A percentile compares a stretch with the other conserved stretches of the same genome.
These are phyloP conservation scores for Mormoops blainvillei DNA, from an alignment of 2,113 vertebrate species.

Conservation along the genomic window DNA sequence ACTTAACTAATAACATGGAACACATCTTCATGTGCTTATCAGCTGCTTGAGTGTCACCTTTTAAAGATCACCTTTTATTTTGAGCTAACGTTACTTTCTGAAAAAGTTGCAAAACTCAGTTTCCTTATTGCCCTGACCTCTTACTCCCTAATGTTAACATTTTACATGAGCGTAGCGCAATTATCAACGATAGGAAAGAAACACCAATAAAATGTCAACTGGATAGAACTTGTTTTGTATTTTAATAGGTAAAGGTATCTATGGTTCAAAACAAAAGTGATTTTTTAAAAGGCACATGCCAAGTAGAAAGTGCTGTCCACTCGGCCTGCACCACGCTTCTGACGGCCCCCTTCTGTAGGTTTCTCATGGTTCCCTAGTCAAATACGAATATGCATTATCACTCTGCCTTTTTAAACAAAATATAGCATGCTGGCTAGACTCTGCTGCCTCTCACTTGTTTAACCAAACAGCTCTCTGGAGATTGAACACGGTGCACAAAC, in stretches of 20 bases:
- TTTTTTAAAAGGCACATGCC: accelerated
- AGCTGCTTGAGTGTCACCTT: too few relatives aligned
- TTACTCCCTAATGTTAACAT: too few relatives aligned
- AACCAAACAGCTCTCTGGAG: neutral
- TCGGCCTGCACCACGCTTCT: too few relatives aligned
- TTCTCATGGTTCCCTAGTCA: neutral
- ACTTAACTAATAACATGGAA: neutral
- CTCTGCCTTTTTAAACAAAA: neutral
- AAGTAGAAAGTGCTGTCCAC: too few relatives aligned
- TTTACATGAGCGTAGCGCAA: neutral
- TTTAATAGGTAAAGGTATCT: neutral
- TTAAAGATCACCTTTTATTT: neutral
- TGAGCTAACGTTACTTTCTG: neutral
- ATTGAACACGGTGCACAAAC: accelerated
- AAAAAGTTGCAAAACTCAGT: neutral
- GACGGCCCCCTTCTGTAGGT: neutral
- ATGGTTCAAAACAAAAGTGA: neutral
- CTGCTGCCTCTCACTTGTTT: neutral
- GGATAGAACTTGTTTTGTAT: neutral
- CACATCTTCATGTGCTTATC: neutral
- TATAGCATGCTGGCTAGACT: neutral
- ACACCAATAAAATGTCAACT: neutral
- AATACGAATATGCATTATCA: too few relatives aligned
- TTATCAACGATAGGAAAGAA: neutral
- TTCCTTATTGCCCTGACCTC: too few relatives aligned